A percentile compares a stretch with the other conserved stretches of the same genome.
These are phyloP conservation scores for Parambassis ranga DNA, from an alignment of 2,797 vertebrate genomes.

Conservation along the genomic window DNA sequence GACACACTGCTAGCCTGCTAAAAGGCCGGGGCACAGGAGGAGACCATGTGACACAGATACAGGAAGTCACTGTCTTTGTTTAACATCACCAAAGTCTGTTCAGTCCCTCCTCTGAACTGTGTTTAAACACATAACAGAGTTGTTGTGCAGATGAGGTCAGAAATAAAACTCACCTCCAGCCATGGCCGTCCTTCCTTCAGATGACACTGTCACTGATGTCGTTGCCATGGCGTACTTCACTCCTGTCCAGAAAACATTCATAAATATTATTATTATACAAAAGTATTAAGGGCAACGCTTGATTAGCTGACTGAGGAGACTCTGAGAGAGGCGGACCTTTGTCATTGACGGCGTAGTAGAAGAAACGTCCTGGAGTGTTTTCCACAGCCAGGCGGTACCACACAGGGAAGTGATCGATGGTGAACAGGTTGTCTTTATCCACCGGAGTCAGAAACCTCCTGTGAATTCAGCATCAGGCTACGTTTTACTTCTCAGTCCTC, in stretches of 20 bases:
- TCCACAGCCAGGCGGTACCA: slow-evolving; percentile 94
- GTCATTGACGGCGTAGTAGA: slow-evolving; percentile 83
- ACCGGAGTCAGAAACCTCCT: slow-evolving; percentile 87
- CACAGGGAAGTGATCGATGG: slow-evolving; percentile 91
- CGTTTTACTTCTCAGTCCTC: background rate
- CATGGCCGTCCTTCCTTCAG: slow-evolving; percentile 83
- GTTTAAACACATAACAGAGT: too few relatives aligned
- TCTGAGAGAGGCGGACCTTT: too few relatives aligned
- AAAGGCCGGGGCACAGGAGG: too few relatives aligned
- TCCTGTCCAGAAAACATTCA: slow-evolving; percentile 51
- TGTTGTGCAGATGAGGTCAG: too few relatives aligned
- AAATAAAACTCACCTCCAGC: slow-evolving; percentile 83
- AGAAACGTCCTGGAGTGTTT: slow-evolving; percentile 87
- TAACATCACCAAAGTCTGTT: too few relatives aligned
- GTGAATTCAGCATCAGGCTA: background rate
- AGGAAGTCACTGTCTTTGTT: too few relatives aligned
- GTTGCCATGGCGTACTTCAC: slow-evolving; percentile 81
- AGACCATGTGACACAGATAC: too few relatives aligned
- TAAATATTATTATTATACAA: too few relatives aligned
- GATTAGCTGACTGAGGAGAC: too few relatives aligned
- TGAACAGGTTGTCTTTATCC: slow-evolving; percentile 90
- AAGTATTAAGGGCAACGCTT: too few relatives aligned
- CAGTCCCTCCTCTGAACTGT: too few relatives aligned
- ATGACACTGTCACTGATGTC: slow-evolving; percentile 84
- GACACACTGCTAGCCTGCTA: too few relatives aligned